These are phyloP conservation scores for Melanotaenia parkinsoni DNA, from an alignment of 2,797 vertebrate species.

Conservation along the genomic window DNA sequence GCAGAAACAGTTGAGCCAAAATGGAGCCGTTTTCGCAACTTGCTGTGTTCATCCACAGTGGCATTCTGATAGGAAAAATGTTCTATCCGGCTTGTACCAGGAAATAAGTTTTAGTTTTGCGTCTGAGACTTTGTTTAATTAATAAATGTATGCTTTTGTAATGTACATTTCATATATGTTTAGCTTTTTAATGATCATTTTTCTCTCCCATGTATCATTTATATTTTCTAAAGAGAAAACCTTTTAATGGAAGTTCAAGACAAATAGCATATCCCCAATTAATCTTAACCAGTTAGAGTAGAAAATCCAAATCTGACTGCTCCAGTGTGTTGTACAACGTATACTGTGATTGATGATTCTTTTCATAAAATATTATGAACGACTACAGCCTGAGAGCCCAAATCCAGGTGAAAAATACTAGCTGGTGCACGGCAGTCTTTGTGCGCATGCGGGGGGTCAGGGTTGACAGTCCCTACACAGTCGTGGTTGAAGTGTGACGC, in stretches of 20 bases:
- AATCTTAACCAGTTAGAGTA: not conserved
- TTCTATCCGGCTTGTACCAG: not conserved
- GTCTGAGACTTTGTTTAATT: not conserved
- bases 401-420: not conserved
- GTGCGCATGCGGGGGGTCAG: conserved; percentile 81
- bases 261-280: not conserved
- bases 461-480: conserved; percentile 76
- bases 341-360: not conserved
- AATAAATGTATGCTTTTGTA: not conserved
- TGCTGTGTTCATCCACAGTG: not conserved
- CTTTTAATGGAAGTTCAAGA: not conserved
- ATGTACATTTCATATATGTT: no score
- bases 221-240: not conserved
- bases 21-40: conserved; percentile 48
- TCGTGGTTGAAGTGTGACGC: conserved; percentile 79
- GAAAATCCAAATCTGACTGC: not conserved
- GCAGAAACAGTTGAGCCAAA: conserved; percentile 63
- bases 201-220: not conserved
- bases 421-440: not conserved
- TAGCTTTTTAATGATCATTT: no score
- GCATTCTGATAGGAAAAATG: not conserved
- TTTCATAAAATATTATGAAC: not conserved
- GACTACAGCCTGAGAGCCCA: conserved; percentile 29
- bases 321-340: not conserved
- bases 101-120: not conserved